A percentile compares a stretch with the other conserved stretches of the same genome.
phyloP scores from a whole-genome alignment of 1,140 invertebrate species.

The Diorhabda sublineata region DNA sequence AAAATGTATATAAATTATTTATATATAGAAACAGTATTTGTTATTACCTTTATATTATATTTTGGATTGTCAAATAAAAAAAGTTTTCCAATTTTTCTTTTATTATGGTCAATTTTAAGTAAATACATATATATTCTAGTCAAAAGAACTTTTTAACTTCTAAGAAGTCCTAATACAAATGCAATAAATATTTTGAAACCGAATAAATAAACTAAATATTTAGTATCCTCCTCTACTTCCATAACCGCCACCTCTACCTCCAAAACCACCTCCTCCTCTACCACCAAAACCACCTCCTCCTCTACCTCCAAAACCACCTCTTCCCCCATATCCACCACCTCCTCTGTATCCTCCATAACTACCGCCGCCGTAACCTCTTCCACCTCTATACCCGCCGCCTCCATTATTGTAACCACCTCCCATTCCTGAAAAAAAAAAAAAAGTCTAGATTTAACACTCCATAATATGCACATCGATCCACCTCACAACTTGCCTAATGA shows the following conservation, averaged over 20 bases:
- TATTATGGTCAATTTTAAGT: too few relatives aligned
- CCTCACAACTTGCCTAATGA: too few relatives aligned
- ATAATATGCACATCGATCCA: too few relatives aligned
- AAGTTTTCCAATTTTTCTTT: too few relatives aligned
- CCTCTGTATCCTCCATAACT: constrained; percentile 19
- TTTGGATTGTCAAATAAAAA: too few relatives aligned
- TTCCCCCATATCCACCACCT: constrained; percentile 21
- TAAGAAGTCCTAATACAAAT: not conserved
- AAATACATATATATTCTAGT: too few relatives aligned
- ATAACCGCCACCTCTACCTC: constrained; percentile 19
- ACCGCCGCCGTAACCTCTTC: constrained; percentile 14
- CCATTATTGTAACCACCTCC: constrained; percentile 9
- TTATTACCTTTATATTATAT: too few relatives aligned
- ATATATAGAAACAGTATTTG: too few relatives aligned
- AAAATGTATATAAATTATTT: too few relatives aligned
- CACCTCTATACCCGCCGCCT: constrained; percentile 22
- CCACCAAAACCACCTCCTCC: constrained; percentile 4
- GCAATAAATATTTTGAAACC: constrained; percentile 1
- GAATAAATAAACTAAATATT: not conserved
- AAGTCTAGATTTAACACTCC: too few relatives aligned
- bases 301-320: constrained; percentile 25
- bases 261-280: constrained; percentile 19
- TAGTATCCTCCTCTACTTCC: constrained; percentile 13
- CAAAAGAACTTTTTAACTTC: too few relatives aligned
- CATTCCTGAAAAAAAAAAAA: not conserved